Percentiles rank a stretch among this genome's conserved stretches.
Conservation (phyloP, 1,140 invertebrate species). For the Bradysia coprophila region DNA sequence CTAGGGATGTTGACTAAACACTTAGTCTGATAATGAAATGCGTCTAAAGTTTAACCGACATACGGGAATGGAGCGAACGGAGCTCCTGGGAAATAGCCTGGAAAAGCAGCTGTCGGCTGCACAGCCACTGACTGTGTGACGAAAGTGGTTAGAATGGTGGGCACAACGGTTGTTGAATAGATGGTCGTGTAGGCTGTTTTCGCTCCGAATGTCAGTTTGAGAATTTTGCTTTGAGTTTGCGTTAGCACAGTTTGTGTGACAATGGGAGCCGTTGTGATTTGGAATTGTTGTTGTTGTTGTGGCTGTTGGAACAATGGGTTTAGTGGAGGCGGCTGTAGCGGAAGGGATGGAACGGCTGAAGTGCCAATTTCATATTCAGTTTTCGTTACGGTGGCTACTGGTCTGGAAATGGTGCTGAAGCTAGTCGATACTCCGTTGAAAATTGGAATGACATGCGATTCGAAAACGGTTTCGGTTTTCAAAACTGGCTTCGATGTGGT, state of each 20-base stretch:
- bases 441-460: conserved; percentile 61
- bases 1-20: no score
- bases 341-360: conserved; percentile 39
- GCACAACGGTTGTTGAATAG: conserved; percentile 66
- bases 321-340: conserved; percentile 24
- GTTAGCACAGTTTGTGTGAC: conserved; percentile 62
- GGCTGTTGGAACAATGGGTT: conserved; percentile 29
- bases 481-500: conserved; percentile 58
- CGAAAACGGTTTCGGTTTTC: conserved; percentile 56
- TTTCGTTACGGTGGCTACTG: conserved; percentile 52
- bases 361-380: conserved; percentile 57
- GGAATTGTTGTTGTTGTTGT: conserved; percentile 42
- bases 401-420: conserved; percentile 54
- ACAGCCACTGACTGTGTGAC: conserved; percentile 58
- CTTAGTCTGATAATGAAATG: no score
- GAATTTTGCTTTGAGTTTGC: conserved; percentile 57
- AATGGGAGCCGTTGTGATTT: conserved; percentile 61
- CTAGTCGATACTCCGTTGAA: conserved; percentile 52
- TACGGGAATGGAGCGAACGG: conserved; percentile 52
- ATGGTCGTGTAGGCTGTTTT: conserved; percentile 74
- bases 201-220: conserved; percentile 74
- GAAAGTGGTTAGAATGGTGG: conserved; percentile 63
- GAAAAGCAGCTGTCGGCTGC: conserved; percentile 40
- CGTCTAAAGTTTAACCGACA: no score
- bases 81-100: conserved; percentile 58